A percentile compares a stretch with the other conserved stretches of the same genome.
Evolutionary conservation across 2,888 invertebrate species (phyloP).

Genomic region (Gymnosoma rotundatum): DNA sequence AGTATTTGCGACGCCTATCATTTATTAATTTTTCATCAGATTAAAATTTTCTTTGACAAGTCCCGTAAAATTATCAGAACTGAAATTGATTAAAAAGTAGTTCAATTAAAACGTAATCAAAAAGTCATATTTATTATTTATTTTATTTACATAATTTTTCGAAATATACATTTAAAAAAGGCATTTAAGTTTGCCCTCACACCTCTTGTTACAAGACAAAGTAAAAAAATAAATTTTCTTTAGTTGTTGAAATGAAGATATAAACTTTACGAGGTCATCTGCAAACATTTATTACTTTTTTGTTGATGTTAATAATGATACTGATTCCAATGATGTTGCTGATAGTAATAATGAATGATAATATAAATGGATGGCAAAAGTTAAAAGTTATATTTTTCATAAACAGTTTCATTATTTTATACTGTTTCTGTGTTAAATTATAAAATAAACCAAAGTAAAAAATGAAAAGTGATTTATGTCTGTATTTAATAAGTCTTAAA

Average conservation of each 20-base stretch:
- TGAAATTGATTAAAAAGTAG: too few relatives aligned
- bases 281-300: background rate
- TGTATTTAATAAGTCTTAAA: conserved; percentile 1
- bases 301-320: background rate
- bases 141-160: too few relatives aligned
- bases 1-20: too few relatives aligned
- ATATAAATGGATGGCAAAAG: conserved; percentile 1
- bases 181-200: too few relatives aligned
- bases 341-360: background rate
- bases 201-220: too few relatives aligned
- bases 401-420: conserved; percentile 32
- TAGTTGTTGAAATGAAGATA: conserved; percentile 5
- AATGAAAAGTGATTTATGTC: background rate
- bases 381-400: conserved; percentile 5
- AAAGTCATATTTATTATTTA: too few relatives aligned
- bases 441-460: background rate
- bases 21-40: too few relatives aligned
- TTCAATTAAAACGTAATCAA: too few relatives aligned
- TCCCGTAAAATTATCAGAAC: too few relatives aligned
- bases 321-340: background rate
- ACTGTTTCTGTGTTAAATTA: background rate
- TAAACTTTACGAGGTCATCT: conserved; percentile 9
- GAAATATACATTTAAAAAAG: too few relatives aligned
- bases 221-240: background rate
- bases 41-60: too few relatives aligned